Base-by-base conservation (phyloP, 2,113 vertebrate genomes). In the Psephotus haematonotus region DNA sequence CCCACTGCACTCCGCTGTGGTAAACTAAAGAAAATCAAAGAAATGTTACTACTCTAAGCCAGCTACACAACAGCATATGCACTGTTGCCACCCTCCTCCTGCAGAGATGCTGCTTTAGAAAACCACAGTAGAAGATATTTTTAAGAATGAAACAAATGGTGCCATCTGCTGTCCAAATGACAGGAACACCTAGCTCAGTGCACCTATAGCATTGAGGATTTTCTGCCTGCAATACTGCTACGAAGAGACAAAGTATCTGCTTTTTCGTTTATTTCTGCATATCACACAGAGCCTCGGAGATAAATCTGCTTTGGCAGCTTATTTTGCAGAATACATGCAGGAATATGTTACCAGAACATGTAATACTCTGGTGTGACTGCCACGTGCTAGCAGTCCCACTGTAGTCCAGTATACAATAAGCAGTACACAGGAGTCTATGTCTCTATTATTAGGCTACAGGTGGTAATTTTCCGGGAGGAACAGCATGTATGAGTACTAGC, bases 121-220 rank as follows among this genome's bases (percentile, higher is more conserved):
- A 82, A 74, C 22, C 6, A 1, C 16, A 50, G 29, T 46, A 63
- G 23, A 44, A 63, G 27, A 25, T 7, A 14, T 15, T 86, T 77
- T 65, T 53, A 88, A 91, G 83, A 93, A 62, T n/a, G 81, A 84
- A 77, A 88, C 27, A 77, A 90, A 96, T 41, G 55, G 76, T 94
- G 89, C 94, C 95, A 97, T 75, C 97, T 97, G 47, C 86, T 95
- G 95, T 68, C 44, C 44, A 64, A 88, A 87, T 12, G 14, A 14
- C 18, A 50, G 17, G 49, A 24, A 62, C 17, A 24, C 9, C 3
- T 16, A 49, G 3, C 22, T 88, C 2, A 1, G 63, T 0, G 0
- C 29, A 24, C 24, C 13, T n/a, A 1, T 1, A 16, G 6, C n/a
- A n/a, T 3, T 35, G 9, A 59, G 17, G 2, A 41, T 47, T 46